Evolutionary conservation across 2,797 vertebrate species (phyloP).

Genomic region (Adelosebastes latens): DNA sequence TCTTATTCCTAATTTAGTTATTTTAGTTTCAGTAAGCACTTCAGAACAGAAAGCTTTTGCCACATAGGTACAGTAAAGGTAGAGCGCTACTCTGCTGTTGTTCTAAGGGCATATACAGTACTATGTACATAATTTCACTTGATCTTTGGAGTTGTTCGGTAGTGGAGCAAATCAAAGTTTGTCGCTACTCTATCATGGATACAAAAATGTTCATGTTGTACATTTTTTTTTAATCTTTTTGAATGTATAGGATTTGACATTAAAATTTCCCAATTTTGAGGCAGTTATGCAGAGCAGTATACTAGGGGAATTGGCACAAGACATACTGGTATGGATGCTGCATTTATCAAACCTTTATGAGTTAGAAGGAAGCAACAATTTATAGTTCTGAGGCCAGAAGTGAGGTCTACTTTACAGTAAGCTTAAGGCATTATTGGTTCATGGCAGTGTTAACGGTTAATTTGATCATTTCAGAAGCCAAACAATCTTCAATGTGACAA

Average conservation of each 20-base stretch:
- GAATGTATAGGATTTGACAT: neutral
- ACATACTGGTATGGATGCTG: neutral
- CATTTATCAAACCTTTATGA: neutral
- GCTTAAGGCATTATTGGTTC: neutral
- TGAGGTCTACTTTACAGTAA: neutral
- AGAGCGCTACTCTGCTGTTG: neutral
- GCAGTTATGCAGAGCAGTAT: neutral
- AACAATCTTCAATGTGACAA: neutral
- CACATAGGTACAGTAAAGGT: neutral
- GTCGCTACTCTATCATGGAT: neutral
- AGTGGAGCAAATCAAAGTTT: no score
- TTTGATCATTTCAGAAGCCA: neutral
- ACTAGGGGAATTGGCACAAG: neutral
- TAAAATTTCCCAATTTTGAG: neutral
- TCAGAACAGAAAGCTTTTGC: neutral
- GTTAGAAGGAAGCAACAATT: neutral
- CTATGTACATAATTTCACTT: neutral
- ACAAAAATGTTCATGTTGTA: neutral
- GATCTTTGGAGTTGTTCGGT: neutral
- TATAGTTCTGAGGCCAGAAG: neutral
- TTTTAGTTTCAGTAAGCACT: neutral
- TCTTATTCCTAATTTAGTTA: neutral
- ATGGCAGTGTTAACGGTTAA: neutral
- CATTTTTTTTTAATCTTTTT: neutral
- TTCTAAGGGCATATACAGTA: neutral